Conservation (phyloP, 2,797 vertebrate species). For the Amblyraja radiata region DNA sequence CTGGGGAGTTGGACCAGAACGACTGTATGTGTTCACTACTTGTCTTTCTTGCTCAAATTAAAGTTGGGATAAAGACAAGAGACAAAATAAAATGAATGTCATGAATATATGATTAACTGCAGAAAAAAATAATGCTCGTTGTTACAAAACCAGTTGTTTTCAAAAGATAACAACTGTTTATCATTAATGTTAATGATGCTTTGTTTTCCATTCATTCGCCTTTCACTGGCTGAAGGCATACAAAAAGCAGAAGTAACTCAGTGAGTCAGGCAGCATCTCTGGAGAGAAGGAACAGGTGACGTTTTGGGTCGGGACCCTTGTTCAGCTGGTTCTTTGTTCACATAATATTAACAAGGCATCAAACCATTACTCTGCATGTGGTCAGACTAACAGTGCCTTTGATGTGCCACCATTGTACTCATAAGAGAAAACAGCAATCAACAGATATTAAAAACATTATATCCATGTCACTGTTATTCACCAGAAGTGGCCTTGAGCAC, state of each 20-base stretch:
- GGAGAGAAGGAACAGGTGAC: too few species aligned
- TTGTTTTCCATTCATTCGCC: slow-evolving; percentile 15
- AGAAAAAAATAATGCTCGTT: background rate
- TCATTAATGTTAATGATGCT: background rate
- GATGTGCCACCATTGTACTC: background rate
- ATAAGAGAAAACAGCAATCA: slow-evolving; percentile 5
- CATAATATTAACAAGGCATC: slow-evolving; percentile 25
- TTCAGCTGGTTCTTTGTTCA: background rate
- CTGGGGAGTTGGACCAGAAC: background rate
- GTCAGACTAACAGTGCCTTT: background rate
- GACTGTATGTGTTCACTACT: background rate
- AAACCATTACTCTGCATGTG: background rate
- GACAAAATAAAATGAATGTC: background rate
- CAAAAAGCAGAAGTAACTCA: too few species aligned
- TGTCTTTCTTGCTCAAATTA: background rate
- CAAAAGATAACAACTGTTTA: background rate
- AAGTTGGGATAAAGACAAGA: too few species aligned
- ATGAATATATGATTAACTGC: background rate
- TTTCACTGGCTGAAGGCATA: background rate
- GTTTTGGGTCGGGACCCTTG: too few species aligned
- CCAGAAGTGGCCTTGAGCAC: background rate
- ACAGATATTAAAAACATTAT: background rate
- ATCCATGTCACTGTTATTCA: background rate
- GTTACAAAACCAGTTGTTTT: background rate
- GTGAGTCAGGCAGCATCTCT: too few species aligned